Evolutionary conservation across 1,140 invertebrate species (phyloP).

Genomic region (Drosophila melanogaster): Release_6_plus_ISO1_MT NT_033777.3:20472501-20473000

Average conservation of each 20-base stretch:
- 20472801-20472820: neutral
- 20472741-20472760: slow-evolving; percentile 48
- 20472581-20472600: no score
- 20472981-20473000: slow-evolving; percentile 71
- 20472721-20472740: slow-evolving; percentile 62
- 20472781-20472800: slow-evolving; percentile 63
- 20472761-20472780: slow-evolving; percentile 48
- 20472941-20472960: slow-evolving; percentile 7
- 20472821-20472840: slow-evolving; percentile 46
- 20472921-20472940: slow-evolving; percentile 35
- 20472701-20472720: slow-evolving; percentile 38
- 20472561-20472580: slow-evolving; percentile 14
- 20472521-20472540: slow-evolving; percentile 32
- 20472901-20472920: slow-evolving; percentile 77
- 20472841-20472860: slow-evolving; percentile 62
- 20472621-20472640: no score
- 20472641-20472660: no score
- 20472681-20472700: no score
- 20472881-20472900: slow-evolving; percentile 69
- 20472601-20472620: no score
- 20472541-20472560: slow-evolving; percentile 9
- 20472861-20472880: slow-evolving; percentile 76
- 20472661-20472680: no score
- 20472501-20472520: slow-evolving; percentile 57
- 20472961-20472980: slow-evolving; percentile 26